Base-by-base conservation (phyloP, 2,888 invertebrate species). In the Pegoplata infirma region DNA sequence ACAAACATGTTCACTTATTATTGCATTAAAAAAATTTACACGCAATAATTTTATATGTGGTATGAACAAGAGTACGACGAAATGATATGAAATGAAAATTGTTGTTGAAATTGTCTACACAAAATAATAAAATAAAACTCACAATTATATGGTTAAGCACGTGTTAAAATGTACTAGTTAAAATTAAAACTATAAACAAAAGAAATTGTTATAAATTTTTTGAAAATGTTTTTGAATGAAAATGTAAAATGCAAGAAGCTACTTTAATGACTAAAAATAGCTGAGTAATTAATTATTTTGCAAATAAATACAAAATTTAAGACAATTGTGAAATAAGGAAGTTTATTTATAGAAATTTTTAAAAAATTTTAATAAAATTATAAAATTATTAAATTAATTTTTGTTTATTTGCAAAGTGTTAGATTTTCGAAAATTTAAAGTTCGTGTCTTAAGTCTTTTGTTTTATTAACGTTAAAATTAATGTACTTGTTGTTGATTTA, bases 1-100 rank as follows among this genome's bases (percentile, higher is more conserved):
- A 68, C 75, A 53, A 63, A 79, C 79, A 79, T 75, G 79, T 72
- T n/a, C n/a, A n/a, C n/a, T n/a, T 75, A 63, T 75, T 75, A 74
- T 63, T 79, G 71, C 79, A 79, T 56, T 79, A 67, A 66, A n/a
- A n/a, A n/a, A 75, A 51, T 67, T 71, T 71, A 79, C 79, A 79
- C 79, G 75, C 79, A 79, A 79, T 75, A 63, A n/a, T n/a, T n/a
- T n/a, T n/a, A n/a, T n/a, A n/a, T n/a, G n/a, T n/a, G n/a, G n/a
- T n/a, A n/a, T n/a, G n/a, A n/a, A n/a, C n/a, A n/a, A 66, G 61
- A 66, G 73, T 66, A 61, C 19, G 46, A 61, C 1, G 28, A 63
- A n/a, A 47, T 47, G 51, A 59, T 59, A 67, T 23, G 16, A 21
- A 67, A 59, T n/a, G 23, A 32, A 19, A 51, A 51, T 53, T 51